Evolutionary conservation across 1,140 invertebrate species (phyloP), one percentile per base, ranked within the genome.

Genomic region (Euborellia annulipes): DNA sequence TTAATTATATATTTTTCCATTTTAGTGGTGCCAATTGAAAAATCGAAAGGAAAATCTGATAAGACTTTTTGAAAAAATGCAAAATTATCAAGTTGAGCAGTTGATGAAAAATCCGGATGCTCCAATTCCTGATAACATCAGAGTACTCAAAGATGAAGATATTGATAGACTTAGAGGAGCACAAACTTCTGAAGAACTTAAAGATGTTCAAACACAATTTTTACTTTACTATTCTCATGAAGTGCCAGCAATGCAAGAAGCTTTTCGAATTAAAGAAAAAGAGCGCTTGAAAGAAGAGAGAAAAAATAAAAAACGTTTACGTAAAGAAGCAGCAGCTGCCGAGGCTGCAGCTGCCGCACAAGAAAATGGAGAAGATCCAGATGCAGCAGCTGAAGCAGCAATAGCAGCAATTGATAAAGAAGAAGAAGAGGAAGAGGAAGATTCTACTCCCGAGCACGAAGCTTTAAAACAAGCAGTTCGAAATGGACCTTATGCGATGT

Each of bases 161-260:
- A 78, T 94, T 41, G 85, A 91, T 41, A 76, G 74, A 55, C 58
- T 88, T 41, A 76, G 73, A 54, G 76, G 70, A 41, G 80, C 89
- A 0, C 85, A 95, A 61, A 91, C 84, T 0, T 73, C 80, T 18
- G 91, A 96, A 63, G 90, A 96, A 60, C 62, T 97, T 0, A 83
- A 84, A 50, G 94, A 98, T 58, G 79, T 90, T 1, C 89, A 95
- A 62, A 78, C 82, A 52, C 90, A 96, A 58, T 97, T 97, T 58
- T 73, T 89, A 49, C 65, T 97, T 0, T 92, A 97, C 58, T 97
- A 97, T 58, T 81, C 82, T 0, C 73, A 77, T 18, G 86, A 95
- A 41, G 69, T 93, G 41, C 78, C 81, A 1, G 73, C 74, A 42
- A 93, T 94, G 88, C 83, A 91, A 55, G 81, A 82, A 34, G 63